Evolutionary conservation across 2,888 invertebrate genomes (phyloP), one percentile per base, ranked within the genome.

Genomic region (Agrilus mali): DNA sequence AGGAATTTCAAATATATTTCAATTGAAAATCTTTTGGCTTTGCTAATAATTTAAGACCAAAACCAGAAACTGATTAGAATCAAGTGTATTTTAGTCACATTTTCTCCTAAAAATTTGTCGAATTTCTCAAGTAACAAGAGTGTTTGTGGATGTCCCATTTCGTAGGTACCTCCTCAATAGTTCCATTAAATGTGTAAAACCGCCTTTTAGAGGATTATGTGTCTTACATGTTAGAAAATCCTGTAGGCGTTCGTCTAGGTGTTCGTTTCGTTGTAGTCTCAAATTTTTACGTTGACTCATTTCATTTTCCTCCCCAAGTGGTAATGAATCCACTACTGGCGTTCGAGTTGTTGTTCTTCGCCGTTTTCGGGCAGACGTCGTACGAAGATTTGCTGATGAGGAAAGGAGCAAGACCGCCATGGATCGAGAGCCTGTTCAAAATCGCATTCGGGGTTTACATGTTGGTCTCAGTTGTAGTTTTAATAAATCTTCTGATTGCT

Each of bases 401-500:
- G 36, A 42, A 40, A 44, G 43, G 40, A 69, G 59, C 68, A 72
- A 75, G 80, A 63, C 80, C 81, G 47, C 73, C 73, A 59, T 88
- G 88, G 88, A 88, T 87, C 52, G 80, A 83, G 70, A 80, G 78
- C 70, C 78, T 88, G 61, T 88, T 87, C 78, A 87, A 87, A 74
- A 72, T 88, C 66, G 85, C 94, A 60, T 95, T 96, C 72, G 96
- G 94, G 60, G 81, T 90, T 69, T 97, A 96, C 80, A 85, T 96
- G 82, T 82, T 96, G 80, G 92, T 97, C 68, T 93, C 94, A 57
- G 86, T 95, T 66, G 89, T 97, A 72, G 96, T 97, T 66, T 82
- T 97, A 63, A 92, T 96, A 73, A 96, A 97, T 74, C 83, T 97
- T 67, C 86, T 97, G 68, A 97, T 97, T 80, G 97, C 97, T 75